These are phyloP conservation scores for Celastrina argiolus DNA, from an alignment of 2,888 invertebrate species.

Conservation along the genomic window DNA sequence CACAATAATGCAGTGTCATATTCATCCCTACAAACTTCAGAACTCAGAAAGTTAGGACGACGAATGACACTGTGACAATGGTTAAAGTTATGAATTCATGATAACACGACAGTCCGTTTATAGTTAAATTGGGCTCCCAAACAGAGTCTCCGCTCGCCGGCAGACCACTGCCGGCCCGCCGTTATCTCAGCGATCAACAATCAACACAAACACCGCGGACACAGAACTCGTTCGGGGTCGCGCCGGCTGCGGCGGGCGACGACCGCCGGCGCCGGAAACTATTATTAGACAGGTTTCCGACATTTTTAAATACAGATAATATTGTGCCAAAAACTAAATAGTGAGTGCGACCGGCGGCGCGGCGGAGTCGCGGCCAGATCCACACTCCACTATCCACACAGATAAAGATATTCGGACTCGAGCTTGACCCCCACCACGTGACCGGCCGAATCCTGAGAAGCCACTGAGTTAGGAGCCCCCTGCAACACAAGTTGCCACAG, in stretches of 20 bases:
- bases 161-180: neutral
- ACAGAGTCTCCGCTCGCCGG: too few relatives aligned
- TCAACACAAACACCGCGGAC: neutral
- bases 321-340: neutral
- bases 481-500: neutral
- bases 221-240: neutral
- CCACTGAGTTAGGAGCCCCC: neutral
- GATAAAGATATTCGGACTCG: too few relatives aligned
- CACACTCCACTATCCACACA: too few relatives aligned
- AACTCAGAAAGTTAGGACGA: too few relatives aligned
- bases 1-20: too few relatives aligned
- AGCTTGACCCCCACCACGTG: neutral
- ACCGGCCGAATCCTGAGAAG: neutral
- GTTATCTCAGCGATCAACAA: neutral
- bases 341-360: neutral
- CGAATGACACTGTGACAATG: too few relatives aligned
- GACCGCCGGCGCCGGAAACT: neutral
- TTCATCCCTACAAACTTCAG: too few relatives aligned
- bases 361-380: too few relatives aligned
- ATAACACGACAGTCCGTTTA: too few relatives aligned
- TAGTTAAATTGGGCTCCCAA: too few relatives aligned
- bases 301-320: neutral
- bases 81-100: too few relatives aligned
- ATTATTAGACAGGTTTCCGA: constrained; percentile 12
- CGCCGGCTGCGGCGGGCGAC: too few relatives aligned